These are phyloP conservation scores for Girardinus metallicus DNA, from an alignment of 2,797 vertebrate species.

Conservation along the genomic window DNA sequence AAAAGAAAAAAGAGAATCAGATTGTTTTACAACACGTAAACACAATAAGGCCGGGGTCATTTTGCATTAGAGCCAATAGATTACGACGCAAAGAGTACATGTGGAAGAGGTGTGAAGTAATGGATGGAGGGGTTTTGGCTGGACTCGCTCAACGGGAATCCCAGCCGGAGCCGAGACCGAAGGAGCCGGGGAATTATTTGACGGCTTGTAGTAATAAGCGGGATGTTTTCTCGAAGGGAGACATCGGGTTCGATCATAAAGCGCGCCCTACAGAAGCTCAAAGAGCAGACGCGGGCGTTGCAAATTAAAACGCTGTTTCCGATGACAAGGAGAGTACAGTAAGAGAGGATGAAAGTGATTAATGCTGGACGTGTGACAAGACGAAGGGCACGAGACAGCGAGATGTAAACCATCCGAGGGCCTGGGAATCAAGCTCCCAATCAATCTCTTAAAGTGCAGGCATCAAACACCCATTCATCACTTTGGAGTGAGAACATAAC, in stretches of 20 bases:
- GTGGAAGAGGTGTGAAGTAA: slow-evolving; percentile 40
- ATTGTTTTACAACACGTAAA: slow-evolving; percentile 34
- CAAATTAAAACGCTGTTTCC: slow-evolving; percentile 35
- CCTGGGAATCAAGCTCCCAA: slow-evolving; percentile 42
- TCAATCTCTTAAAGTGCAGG: slow-evolving; percentile 79
- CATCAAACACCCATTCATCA: slow-evolving; percentile 61
- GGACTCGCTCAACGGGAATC: slow-evolving; percentile 78
- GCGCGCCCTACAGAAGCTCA: neutral
- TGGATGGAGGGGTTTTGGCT: slow-evolving; percentile 44
- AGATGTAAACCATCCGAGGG: slow-evolving; percentile 62
- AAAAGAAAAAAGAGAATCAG: no score
- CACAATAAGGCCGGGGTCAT: slow-evolving; percentile 39
- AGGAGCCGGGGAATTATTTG: slow-evolving; percentile 59
- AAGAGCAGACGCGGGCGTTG: slow-evolving; percentile 17
- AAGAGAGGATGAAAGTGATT: slow-evolving; percentile 50
- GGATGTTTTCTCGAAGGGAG: slow-evolving; percentile 65
- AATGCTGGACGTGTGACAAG: slow-evolving; percentile 72
- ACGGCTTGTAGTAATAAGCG: slow-evolving; percentile 55
- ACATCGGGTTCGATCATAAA: slow-evolving; percentile 73
- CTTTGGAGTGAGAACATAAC: slow-evolving; percentile 25
- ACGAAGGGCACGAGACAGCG: slow-evolving; percentile 27
- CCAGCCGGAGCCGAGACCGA: slow-evolving; percentile 68
- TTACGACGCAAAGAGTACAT: slow-evolving; percentile 29
- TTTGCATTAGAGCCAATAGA: slow-evolving; percentile 39
- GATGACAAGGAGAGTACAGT: slow-evolving; percentile 21